Conservation (phyloP, 2,797 vertebrate species). For the Lemur catta region DNA sequence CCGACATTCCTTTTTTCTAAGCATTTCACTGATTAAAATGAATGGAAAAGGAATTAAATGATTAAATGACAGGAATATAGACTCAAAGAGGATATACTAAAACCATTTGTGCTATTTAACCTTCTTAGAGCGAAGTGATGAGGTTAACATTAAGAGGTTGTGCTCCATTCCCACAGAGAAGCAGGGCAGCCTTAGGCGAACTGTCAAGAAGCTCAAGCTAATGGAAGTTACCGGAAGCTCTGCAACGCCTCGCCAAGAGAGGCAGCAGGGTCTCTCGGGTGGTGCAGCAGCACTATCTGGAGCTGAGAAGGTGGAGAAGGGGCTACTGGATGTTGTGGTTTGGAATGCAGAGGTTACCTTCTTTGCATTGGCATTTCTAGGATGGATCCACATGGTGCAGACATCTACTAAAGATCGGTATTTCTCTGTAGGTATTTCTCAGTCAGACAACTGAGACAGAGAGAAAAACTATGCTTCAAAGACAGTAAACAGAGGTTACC, state of each 20-base stretch:
- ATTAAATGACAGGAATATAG: not conserved
- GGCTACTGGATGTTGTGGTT: not conserved
- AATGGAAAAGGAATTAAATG: slow-evolving; percentile 51
- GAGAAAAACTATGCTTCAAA: not conserved
- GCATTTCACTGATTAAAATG: slow-evolving; percentile 4
- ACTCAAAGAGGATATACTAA: not conserved
- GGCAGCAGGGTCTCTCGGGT: not conserved
- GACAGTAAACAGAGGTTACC: not conserved
- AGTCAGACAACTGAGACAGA: not conserved
- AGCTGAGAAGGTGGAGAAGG: not conserved
- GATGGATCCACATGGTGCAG: not conserved
- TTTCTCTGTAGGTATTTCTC: not conserved
- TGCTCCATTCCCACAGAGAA: not conserved
- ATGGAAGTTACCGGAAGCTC: not conserved
- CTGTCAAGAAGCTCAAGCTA: not conserved
- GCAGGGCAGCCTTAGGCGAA: not conserved
- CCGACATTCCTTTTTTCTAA: not conserved
- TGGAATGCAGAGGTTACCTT: not conserved
- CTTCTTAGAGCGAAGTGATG: not conserved
- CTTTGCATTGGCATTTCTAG: not conserved
- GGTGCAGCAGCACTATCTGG: not conserved
- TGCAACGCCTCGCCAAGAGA: not conserved
- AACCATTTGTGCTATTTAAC: slow-evolving; percentile 38
- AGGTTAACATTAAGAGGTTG: not conserved
- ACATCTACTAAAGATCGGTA: not conserved